Conservation (phyloP, 2,113 vertebrate species). For the Jaculus jaculus region DNA sequence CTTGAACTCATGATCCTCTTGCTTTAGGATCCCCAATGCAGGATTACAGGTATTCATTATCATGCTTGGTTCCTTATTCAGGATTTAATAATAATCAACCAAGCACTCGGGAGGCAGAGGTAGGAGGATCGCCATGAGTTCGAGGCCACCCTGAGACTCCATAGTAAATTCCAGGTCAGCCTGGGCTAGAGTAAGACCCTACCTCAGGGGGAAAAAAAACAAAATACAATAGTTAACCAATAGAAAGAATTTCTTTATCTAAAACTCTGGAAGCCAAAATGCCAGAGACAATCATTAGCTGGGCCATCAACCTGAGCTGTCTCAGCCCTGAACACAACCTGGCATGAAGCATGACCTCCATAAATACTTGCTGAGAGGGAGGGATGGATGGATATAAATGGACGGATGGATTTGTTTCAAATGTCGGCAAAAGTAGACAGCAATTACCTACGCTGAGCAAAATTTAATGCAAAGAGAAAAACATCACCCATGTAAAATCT, state of each 20-base stretch:
- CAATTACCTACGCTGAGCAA: neutral
- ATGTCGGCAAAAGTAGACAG: neutral
- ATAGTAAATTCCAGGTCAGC: too few species aligned
- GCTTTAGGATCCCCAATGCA: neutral
- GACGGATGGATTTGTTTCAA: neutral
- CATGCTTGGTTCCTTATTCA: neutral
- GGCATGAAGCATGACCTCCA: neutral
- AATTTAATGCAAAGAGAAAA: slow-evolving; percentile 24
- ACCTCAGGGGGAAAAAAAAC: too few species aligned
- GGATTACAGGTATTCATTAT: neutral
- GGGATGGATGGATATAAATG: neutral
- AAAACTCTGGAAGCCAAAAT: slow-evolving; percentile 40
- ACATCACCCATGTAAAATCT: slow-evolving; percentile 32
- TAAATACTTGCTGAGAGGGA: neutral
- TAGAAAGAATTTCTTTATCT: slow-evolving; percentile 31
- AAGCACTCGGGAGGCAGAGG: too few species aligned
- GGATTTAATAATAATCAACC: neutral
- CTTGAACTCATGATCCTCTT: neutral
- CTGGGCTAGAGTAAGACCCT: too few species aligned
- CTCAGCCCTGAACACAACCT: neutral
- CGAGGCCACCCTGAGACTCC: too few species aligned
- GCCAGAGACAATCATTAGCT: neutral
- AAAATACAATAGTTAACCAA: neutral
- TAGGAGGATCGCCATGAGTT: too few species aligned
- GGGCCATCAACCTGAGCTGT: neutral